Conservation (phyloP, 2,797 vertebrate species). For the Tadarida brasiliensis region DNA sequence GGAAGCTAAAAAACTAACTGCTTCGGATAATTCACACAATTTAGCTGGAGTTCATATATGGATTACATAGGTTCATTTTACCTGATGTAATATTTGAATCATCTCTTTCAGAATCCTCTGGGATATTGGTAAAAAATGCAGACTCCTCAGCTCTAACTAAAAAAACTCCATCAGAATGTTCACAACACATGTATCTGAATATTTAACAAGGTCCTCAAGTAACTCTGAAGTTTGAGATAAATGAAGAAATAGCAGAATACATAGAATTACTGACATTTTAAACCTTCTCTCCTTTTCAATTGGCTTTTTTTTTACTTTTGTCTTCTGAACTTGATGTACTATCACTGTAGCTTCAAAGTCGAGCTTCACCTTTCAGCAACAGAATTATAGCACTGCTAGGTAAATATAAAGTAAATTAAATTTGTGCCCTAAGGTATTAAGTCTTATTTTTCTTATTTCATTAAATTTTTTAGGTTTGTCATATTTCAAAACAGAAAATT, state of each 20-base stretch:
- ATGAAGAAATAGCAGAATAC: neutral
- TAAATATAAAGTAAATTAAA: conserved; percentile 54
- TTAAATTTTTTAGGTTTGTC: conserved; percentile 30
- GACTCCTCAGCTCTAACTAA: neutral
- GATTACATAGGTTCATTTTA: neutral
- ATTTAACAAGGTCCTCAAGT: neutral
- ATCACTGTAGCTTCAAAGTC: conserved; percentile 12
- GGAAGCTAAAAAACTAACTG: neutral
- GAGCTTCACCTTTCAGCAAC: conserved; percentile 20
- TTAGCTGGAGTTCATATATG: neutral
- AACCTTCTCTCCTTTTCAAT: neutral
- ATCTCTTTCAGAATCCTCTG: neutral
- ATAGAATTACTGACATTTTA: conserved; percentile 13
- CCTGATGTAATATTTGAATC: neutral
- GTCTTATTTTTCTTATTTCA: conserved; percentile 43
- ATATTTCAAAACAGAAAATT: conserved; percentile 46
- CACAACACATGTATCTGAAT: neutral
- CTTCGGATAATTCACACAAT: neutral
- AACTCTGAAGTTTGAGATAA: neutral
- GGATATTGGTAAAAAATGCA: neutral
- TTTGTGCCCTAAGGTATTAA: conserved; percentile 5
- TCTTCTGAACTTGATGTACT: conserved; percentile 11
- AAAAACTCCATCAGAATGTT: neutral
- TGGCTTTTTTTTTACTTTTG: neutral
- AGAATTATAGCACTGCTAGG: neutral